These are phyloP conservation scores for Pteronotus mesoamericanus DNA, from an alignment of 2,797 vertebrate species.

Conservation along the genomic window DNA sequence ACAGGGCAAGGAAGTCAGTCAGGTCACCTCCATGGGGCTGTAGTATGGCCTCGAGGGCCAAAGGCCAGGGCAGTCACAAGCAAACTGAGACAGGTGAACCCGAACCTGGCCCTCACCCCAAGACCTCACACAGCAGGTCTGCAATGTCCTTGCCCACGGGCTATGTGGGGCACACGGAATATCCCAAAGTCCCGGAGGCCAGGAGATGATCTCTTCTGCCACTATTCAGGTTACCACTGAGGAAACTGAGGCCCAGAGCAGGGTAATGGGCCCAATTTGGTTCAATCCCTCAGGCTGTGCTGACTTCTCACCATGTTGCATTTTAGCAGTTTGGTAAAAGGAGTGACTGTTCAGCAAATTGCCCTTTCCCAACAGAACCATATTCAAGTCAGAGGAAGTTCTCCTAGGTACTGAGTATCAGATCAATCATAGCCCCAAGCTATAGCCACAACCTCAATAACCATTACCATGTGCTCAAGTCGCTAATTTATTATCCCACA, in stretches of 20 bases:
- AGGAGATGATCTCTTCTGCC: not conserved
- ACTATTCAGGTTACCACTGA: not conserved
- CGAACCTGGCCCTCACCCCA: not conserved
- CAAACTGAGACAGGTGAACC: not conserved
- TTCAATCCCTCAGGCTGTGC: not conserved
- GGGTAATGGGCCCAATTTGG: not conserved
- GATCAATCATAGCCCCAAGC: not conserved
- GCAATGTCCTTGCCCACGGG: not conserved
- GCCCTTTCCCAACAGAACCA: not conserved
- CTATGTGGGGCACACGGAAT: not conserved
- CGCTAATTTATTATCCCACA: not conserved
- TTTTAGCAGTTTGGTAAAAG: not conserved
- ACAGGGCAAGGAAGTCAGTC: not conserved
- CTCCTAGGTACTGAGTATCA: not conserved
- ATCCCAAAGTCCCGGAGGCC: not conserved
- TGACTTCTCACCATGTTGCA: not conserved
- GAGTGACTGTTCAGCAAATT: not conserved
- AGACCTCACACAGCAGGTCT: not conserved
- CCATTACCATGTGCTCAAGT: not conserved
- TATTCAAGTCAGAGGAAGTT: not conserved
- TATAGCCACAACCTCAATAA: not conserved
- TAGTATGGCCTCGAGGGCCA: not conserved
- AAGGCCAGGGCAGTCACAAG: not conserved
- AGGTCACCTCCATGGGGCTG: not conserved
- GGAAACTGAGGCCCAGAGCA: constrained; percentile 18